Evolutionary conservation across 2,113 vertebrate genomes (phyloP), one percentile per base, ranked within the genome.

Genomic region (Sinocyclocheilus anophthalmus): DNA sequence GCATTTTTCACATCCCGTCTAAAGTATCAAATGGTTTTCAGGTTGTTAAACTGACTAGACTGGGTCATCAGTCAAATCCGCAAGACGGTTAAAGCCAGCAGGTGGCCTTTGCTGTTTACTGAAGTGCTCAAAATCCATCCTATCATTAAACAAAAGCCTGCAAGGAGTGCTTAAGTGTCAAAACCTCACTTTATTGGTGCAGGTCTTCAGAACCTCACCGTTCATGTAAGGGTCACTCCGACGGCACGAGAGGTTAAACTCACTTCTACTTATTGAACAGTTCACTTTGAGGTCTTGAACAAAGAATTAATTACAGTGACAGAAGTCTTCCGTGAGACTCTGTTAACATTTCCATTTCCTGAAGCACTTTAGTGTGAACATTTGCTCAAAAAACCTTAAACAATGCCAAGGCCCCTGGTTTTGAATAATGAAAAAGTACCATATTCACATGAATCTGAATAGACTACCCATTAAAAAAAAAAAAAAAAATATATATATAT

Each of bases 41-140:
- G 80, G 55, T 65, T 57, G 69, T 85, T 75, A 89, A 75, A 86
- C 33, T 37, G 63, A 72, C 63, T 5, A 33, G 84, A 87, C 53
- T 7, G 30, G 84, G 61, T 69, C 80, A 88, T 89, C 87, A 84
- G 87, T 91, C 87, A 89, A 20, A 50, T 45, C 12, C 1, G n/a
- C 13, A 0, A 69, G 70, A 67, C 22, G 59, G 55, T 30, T 67
- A 67, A 77, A 84, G 83, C 57, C 85, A 78, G 65, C 82, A 42
- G 86, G 70, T 69, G 37, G 84, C 84, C 81, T 45, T 70, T 22
- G 48, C 67, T 57, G 86, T 88, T 84, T 85, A 80, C 24, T 84
- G 13, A 45, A 84, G 86, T 55, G 81, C 61, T 88, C 77, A 73
- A 76, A 84, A 84, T 26, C 81, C 48, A 72, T 57, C 81, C 85